These are phyloP conservation scores for Brachionus asplanchnoidis DNA, from an alignment of 1,140 invertebrate genomes.

Conservation along the genomic window DNA sequence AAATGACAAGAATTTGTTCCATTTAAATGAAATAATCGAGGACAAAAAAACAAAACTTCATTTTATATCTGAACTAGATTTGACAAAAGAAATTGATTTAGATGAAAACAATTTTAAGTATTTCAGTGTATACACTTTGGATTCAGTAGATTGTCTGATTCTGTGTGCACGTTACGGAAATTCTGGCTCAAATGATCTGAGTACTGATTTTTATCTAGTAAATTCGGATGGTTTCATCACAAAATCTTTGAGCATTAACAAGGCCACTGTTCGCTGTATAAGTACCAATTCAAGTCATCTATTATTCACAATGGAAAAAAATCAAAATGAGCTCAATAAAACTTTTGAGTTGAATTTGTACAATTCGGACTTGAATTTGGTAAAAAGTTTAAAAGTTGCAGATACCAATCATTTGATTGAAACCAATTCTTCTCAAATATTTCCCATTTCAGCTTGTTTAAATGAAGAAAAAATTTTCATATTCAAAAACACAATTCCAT, in stretches of 20 bases:
- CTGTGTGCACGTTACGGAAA: neutral
- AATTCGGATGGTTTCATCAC: neutral
- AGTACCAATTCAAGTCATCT: slow-evolving; percentile 3
- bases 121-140: neutral
- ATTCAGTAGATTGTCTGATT: neutral
- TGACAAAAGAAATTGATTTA: neutral
- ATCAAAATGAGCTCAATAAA: neutral
- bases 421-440: neutral
- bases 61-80: neutral
- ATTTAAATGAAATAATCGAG: neutral
- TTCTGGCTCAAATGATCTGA: neutral
- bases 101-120: neutral
- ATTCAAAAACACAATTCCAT: slow-evolving; percentile 3
- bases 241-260: neutral
- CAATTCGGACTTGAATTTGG: neutral
- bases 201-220: neutral
- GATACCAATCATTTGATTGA: neutral
- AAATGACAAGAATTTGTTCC: neutral
- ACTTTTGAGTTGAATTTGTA: slow-evolving; percentile 3
- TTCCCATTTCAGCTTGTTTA: neutral
- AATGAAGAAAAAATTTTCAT: slow-evolving; percentile 16
- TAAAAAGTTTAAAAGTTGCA: neutral
- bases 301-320: neutral
- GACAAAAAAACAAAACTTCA: neutral
- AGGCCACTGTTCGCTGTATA: neutral